A percentile compares a stretch with the other conserved stretches of the same genome.
Conservation (phyloP, 2,888 invertebrate genomes). For the Lacanobia oleracea region DNA sequence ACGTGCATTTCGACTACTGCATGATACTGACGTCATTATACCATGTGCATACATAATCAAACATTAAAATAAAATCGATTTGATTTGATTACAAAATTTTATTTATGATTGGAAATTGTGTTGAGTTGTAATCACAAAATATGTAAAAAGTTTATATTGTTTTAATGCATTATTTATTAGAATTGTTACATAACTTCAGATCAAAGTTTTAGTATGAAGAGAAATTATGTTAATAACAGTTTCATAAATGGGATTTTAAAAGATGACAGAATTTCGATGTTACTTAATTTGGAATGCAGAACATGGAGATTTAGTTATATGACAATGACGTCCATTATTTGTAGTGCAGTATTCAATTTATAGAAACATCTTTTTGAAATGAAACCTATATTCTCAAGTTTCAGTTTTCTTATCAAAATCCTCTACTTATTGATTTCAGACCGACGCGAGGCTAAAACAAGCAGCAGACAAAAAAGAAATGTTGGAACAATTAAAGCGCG, state of each 20-base stretch:
- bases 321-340: no score
- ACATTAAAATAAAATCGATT: slow-evolving; percentile 10
- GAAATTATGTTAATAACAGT: neutral
- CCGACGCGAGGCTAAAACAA: slow-evolving; percentile 95
- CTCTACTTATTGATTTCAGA: slow-evolving; percentile 87
- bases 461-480: slow-evolving; percentile 97
- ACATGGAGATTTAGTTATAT: no score
- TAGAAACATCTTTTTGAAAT: no score
- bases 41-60: slow-evolving; percentile 7
- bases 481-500: slow-evolving; percentile 98
- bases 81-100: slow-evolving; percentile 3
- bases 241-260: slow-evolving; percentile 6
- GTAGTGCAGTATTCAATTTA: no score
- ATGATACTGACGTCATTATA: neutral
- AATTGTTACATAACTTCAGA: neutral
- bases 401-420: neutral
- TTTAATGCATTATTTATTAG: neutral
- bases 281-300: no score
- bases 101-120: neutral
- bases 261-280: neutral
- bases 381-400: no score
- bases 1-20: neutral
- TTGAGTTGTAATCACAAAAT: neutral
- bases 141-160: neutral
- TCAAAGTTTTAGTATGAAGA: neutral